Evolutionary conservation across 1,140 invertebrate species (phyloP).

Genomic region (Calosoma granatense): DNA sequence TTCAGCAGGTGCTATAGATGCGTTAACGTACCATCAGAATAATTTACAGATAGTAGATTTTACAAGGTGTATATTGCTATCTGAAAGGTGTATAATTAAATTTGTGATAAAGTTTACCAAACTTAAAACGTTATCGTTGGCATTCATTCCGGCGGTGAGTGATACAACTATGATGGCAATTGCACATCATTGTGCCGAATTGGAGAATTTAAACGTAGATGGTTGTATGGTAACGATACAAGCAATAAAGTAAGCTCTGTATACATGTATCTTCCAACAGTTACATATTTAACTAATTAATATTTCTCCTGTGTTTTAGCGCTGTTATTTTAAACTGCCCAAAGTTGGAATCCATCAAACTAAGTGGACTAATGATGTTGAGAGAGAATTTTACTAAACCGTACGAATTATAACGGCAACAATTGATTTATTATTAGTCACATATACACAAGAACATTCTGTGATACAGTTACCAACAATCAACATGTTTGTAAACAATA

Average conservation of each 20-base stretch:
- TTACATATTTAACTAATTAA: neutral
- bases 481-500: neutral
- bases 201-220: neutral
- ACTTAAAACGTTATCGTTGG: neutral
- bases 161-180: neutral
- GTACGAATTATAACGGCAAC: neutral
- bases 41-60: neutral
- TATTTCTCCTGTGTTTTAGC: neutral
- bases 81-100: neutral
- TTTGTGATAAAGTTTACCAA: neutral
- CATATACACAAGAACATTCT: neutral
- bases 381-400: neutral
- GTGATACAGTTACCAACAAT: constrained; percentile 4
- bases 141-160: neutral
- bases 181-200: neutral
- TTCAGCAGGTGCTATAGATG: neutral
- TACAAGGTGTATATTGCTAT: neutral
- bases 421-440: constrained; percentile 2
- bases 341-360: neutral
- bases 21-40: neutral
- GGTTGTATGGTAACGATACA: neutral
- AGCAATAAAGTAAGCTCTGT: neutral
- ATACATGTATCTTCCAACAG: neutral
- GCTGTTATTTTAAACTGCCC: neutral
- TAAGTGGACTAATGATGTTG: neutral